Conservation (phyloP, 2,113 vertebrate genomes). For the Equus przewalskii region DNA sequence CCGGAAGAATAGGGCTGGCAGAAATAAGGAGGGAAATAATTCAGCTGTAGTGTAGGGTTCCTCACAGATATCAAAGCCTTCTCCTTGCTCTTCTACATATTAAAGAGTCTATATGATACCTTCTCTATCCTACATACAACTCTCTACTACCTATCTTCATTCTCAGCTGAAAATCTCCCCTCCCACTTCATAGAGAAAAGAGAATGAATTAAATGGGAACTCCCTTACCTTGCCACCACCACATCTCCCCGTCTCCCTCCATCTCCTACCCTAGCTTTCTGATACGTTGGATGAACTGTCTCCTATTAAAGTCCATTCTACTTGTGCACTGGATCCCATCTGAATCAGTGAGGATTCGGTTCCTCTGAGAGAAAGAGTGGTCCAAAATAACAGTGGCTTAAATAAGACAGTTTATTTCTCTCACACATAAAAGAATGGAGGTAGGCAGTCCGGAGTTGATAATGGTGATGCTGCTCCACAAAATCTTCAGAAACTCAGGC, state of each 20-base stretch:
- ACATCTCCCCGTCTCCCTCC: not conserved
- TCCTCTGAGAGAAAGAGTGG: not conserved
- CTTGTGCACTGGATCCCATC: not conserved
- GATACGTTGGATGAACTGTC: not conserved
- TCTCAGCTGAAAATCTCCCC: not conserved
- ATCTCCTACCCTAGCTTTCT: not conserved
- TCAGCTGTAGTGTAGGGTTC: not conserved
- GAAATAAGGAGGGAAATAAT: slow-evolving; percentile 2
- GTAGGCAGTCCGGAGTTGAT: not conserved
- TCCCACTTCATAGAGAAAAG: not conserved
- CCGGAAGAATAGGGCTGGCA: not conserved
- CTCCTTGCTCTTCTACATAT: not conserved
- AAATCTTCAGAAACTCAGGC: slow-evolving; percentile 34
- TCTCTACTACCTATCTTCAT: not conserved
- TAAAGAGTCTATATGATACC: not conserved
- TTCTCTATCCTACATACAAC: not conserved
- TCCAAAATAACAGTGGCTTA: slow-evolving; percentile 36
- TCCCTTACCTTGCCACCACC: not conserved
- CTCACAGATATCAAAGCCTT: not conserved
- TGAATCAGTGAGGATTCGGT: slow-evolving; percentile 17
- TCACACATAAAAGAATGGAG: slow-evolving; percentile 1
- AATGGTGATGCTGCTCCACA: not conserved
- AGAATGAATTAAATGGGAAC: not conserved
- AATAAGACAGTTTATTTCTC: not conserved
- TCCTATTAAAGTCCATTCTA: not conserved